Evolutionary conservation across 2,113 vertebrate genomes (phyloP).

Genomic region (Stercorarius parasiticus): DNA sequence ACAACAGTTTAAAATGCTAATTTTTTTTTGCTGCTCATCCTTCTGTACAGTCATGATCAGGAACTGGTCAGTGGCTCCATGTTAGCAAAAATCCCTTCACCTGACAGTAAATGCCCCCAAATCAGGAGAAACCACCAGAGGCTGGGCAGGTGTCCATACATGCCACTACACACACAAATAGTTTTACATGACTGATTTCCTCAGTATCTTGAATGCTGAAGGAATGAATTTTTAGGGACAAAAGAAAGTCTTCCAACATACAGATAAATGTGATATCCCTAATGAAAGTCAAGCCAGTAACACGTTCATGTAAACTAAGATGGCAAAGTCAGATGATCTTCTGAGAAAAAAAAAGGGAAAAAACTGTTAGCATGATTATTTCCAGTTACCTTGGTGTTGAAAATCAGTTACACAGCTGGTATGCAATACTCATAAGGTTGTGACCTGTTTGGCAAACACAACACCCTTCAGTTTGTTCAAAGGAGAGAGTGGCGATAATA

Average conservation of each 20-base stretch:
- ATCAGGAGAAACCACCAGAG: background rate
- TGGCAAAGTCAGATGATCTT: background rate
- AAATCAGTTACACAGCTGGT: background rate
- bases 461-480: background rate
- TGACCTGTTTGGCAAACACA: background rate
- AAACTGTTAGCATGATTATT: background rate
- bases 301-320: background rate
- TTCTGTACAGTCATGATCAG: background rate
- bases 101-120: background rate
- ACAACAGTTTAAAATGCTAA: background rate
- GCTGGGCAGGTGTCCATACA: background rate
- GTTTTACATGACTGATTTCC: background rate
- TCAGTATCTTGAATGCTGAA: background rate
- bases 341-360: background rate
- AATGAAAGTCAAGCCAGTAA: background rate
- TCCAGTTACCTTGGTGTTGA: background rate
- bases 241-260: background rate
- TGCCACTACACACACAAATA: background rate
- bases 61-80: background rate
- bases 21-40: background rate
- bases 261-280: background rate
- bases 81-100: background rate
- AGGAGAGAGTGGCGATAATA: background rate
- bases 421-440: background rate
- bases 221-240: background rate